A percentile compares a stretch with the other conserved stretches of the same genome.
Evolutionary conservation across 92 coral and sea anemone species (phyloP).

Genomic region (Epizoanthus illoricatus): DNA sequence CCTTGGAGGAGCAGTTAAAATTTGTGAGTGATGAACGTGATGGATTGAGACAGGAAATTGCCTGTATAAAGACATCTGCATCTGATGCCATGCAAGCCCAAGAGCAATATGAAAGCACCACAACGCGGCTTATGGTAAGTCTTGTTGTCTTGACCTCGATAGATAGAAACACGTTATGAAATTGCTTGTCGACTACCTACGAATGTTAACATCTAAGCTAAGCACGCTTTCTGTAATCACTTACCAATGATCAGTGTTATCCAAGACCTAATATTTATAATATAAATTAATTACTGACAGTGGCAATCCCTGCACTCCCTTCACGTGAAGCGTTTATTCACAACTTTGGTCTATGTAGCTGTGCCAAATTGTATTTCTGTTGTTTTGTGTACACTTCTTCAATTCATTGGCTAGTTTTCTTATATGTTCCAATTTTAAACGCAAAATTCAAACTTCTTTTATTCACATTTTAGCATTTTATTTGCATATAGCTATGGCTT

Average conservation of each 20-base stretch:
- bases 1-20: constrained; percentile 16
- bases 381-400: neutral
- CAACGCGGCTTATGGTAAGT: constrained; percentile 31
- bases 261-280: too few species aligned
- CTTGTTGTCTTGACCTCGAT: neutral
- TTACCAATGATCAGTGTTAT: too few species aligned
- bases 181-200: too few species aligned
- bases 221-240: too few species aligned
- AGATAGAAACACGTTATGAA: neutral
- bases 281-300: neutral
- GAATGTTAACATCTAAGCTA: too few species aligned
- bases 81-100: neutral
- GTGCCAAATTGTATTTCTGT: neutral
- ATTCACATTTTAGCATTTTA: too few species aligned
- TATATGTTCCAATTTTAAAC: too few species aligned
- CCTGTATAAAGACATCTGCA: neutral
- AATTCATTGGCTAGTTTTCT: too few species aligned
- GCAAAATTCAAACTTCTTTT: too few species aligned
- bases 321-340: neutral
- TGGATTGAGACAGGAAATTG: neutral
- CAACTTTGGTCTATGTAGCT: too few species aligned
- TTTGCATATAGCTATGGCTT: too few species aligned
- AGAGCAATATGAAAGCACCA: constrained; percentile 13
- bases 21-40: constrained; percentile 5
- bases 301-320: neutral